Conservation (phyloP, 2,888 invertebrate species). For the Cephus runcator region DNA sequence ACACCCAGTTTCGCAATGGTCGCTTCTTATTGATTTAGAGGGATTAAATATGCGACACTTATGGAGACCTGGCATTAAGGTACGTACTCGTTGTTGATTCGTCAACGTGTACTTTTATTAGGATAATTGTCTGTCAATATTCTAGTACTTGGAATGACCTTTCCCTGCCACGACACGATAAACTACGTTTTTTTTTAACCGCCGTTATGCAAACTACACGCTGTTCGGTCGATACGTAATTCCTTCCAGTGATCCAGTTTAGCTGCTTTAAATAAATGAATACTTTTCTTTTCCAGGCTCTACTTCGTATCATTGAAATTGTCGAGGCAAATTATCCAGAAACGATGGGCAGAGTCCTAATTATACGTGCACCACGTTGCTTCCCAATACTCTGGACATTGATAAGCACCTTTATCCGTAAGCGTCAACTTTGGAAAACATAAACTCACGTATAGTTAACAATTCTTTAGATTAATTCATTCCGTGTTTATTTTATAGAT, state of each 20-base stretch:
- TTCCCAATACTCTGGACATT: constrained; percentile 97
- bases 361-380: constrained; percentile 91
- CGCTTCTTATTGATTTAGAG: constrained; percentile 90
- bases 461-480: background rate
- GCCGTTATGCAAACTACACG: background rate
- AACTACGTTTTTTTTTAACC: background rate
- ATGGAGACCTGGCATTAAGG: constrained; percentile 91
- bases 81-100: constrained; percentile 34
- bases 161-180: background rate
- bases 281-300: constrained; percentile 62
- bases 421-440: constrained; percentile 33
- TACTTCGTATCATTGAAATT: constrained; percentile 79
- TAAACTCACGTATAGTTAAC: background rate
- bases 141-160: background rate
- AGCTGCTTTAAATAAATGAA: background rate
- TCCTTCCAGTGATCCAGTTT: constrained; percentile 1
- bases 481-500: constrained; percentile 68
- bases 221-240: background rate
- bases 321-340: constrained; percentile 96
- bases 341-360: constrained; percentile 90
- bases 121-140: background rate
- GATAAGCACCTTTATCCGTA: constrained; percentile 92
- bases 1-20: constrained; percentile 89
- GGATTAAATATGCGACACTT: constrained; percentile 95
- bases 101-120: background rate